A percentile compares a stretch with the other conserved stretches of the same genome.
Evolutionary conservation across 2,888 invertebrate genomes (phyloP).

Genomic region (Hypomecis atomaria): DNA sequence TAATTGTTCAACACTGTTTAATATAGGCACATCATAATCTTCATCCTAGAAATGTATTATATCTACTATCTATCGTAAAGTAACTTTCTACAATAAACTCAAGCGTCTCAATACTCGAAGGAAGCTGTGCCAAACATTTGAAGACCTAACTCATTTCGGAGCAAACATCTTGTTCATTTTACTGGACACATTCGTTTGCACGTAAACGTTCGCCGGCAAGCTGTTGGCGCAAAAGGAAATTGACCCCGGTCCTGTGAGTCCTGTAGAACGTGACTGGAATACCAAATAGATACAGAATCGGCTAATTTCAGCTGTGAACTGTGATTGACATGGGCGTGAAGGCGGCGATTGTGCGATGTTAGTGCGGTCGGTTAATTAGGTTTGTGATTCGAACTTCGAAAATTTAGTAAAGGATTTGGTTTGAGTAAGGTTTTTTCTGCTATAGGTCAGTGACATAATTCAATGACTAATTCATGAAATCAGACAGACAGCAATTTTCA

Average conservation of each 20-base stretch:
- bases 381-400: neutral
- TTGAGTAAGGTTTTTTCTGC: no score
- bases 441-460: no score
- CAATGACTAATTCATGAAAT: no score
- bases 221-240: constrained; percentile 61
- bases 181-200: constrained; percentile 39
- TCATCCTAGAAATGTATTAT: no score
- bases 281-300: constrained; percentile 48
- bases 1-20: no score
- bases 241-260: constrained; percentile 59
- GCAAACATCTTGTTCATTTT: constrained; percentile 29
- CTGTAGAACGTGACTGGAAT: constrained; percentile 60
- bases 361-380: constrained; percentile 4
- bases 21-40: no score
- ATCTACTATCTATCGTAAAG: neutral
- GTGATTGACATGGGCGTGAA: constrained; percentile 52
- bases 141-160: constrained; percentile 11
- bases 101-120: no score
- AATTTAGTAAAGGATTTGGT: no score
- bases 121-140: neutral
- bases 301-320: constrained; percentile 56
- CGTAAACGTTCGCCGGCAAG: constrained; percentile 44
- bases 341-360: constrained; percentile 22
- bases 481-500: no score
- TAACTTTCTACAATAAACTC: no score